Conservation (phyloP, 2,113 vertebrate genomes). For the Cyrtonyx montezumae region DNA sequence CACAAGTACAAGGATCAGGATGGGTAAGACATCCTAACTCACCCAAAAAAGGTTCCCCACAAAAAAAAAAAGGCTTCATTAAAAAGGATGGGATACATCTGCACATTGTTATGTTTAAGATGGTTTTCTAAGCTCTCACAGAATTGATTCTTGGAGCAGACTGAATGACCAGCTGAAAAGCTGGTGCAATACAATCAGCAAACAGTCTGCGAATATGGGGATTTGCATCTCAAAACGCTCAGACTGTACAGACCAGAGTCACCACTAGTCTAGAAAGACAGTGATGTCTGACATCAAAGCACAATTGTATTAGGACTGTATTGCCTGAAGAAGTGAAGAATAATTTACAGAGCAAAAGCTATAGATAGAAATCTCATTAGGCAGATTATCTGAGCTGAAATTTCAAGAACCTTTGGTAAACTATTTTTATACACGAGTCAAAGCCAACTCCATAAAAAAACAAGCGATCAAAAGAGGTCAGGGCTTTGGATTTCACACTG, state of each 20-base stretch:
- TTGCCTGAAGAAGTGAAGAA: neutral
- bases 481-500: neutral
- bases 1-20: neutral
- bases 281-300: slow-evolving; percentile 6
- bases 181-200: neutral
- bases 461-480: neutral
- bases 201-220: neutral
- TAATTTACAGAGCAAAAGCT: neutral
- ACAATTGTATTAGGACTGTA: neutral
- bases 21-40: neutral
- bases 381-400: slow-evolving; percentile 20
- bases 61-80: neutral
- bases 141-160: neutral
- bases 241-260: neutral
- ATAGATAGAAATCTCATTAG: slow-evolving; percentile 10
- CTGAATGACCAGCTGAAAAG: neutral
- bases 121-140: neutral
- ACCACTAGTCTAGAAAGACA: neutral
- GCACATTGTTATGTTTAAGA: accelerated
- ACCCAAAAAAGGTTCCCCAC: neutral
- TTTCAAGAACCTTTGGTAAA: slow-evolving; percentile 36
- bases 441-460: neutral
- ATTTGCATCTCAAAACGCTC: slow-evolving; percentile 9
- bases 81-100: neutral
- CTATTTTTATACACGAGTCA: slow-evolving; percentile 32